Evolutionary conservation across 2,797 vertebrate species (phyloP).

Genomic region (Vespertilio murinus): DNA sequence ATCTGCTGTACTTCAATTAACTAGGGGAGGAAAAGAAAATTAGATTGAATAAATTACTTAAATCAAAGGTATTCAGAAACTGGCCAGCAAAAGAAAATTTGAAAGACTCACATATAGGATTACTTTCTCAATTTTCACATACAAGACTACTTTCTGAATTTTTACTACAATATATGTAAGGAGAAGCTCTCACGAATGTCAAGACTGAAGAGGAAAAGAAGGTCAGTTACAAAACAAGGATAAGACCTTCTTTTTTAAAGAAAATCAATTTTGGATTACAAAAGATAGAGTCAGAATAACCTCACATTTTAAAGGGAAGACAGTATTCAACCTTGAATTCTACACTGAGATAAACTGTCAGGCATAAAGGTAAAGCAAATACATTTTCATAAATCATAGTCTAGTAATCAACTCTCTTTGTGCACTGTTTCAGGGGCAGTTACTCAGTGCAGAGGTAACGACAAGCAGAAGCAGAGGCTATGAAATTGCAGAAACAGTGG

Average conservation of each 20-base stretch:
- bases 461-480: not conserved
- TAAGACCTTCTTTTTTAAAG: not conserved
- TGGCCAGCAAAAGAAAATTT: not conserved
- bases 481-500: not conserved
- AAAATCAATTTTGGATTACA: not conserved
- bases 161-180: not conserved
- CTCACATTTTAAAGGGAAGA: not conserved
- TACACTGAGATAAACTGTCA: not conserved
- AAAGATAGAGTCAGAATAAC: not conserved
- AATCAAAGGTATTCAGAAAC: not conserved
- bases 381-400: not conserved
- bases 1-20: not conserved
- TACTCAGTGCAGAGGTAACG: not conserved
- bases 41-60: not conserved
- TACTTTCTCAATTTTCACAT: not conserved
- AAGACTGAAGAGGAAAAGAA: not conserved
- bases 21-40: not conserved
- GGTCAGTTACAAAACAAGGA: not conserved
- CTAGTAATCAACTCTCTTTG: not conserved
- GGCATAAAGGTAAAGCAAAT: not conserved
- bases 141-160: not conserved
- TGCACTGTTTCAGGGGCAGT: not conserved
- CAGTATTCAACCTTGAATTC: not conserved
- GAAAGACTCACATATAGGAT: not conserved
- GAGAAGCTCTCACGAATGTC: not conserved